phyloP scores from a whole-genome alignment of 2,888 invertebrate species.

The Latrodectus hesperus region DNA sequence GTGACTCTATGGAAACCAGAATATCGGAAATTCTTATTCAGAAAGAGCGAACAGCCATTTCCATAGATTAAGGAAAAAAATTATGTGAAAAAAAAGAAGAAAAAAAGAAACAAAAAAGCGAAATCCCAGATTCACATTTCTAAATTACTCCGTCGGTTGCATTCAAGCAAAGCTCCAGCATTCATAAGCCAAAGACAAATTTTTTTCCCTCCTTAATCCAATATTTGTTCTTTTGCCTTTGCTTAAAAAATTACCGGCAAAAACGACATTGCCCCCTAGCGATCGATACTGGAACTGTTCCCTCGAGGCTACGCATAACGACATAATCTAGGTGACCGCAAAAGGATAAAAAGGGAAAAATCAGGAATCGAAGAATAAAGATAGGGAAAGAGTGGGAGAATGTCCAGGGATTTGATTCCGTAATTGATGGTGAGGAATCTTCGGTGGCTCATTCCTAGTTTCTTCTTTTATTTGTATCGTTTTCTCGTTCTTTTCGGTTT shows the following conservation, averaged over 20 bases:
- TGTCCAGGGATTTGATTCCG: conserved; percentile 49
- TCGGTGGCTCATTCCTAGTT: background rate
- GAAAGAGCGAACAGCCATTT: no score
- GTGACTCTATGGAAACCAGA: no score
- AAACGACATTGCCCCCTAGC: background rate
- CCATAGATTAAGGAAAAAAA: background rate
- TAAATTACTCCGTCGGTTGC: conserved; percentile 3
- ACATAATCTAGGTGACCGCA: conserved; percentile 46
- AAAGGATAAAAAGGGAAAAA: conserved; percentile 19
- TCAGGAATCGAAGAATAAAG: conserved; percentile 29
- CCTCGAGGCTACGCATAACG: conserved; percentile 34
- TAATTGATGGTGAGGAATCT: conserved; percentile 39
- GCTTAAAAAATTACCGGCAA: conserved; percentile 1
- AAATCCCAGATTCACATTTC: background rate
- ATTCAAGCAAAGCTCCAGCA: conserved; percentile 4
- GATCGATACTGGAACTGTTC: conserved; percentile 4
- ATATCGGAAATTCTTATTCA: no score
- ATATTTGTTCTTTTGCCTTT: conserved; percentile 7
- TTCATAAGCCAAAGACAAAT: conserved; percentile 6
- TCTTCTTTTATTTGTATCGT: conserved; percentile 13
- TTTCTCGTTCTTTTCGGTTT: background rate
- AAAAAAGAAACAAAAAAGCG: background rate
- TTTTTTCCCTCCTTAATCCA: background rate
- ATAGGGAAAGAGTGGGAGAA: conserved; percentile 7
- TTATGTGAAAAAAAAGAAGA: background rate